Conservation (phyloP, 2,797 vertebrate species). For the Antennarius maculatus region DNA sequence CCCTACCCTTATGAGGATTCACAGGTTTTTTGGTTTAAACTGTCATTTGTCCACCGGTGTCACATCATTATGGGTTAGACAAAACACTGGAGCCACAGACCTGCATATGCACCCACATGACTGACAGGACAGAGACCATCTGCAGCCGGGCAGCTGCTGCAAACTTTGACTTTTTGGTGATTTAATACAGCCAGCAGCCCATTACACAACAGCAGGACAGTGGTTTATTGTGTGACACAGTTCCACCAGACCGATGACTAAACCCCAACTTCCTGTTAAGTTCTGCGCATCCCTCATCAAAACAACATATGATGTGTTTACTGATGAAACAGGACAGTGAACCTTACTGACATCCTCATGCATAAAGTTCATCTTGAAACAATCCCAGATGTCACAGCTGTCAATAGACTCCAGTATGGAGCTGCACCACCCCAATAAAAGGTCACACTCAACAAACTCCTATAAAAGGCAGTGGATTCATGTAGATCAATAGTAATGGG, state of each 20-base stretch:
- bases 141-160: conserved; percentile 56
- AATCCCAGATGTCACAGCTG: not conserved
- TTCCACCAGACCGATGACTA: conserved; percentile 54
- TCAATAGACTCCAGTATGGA: no score
- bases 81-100: conserved; percentile 1
- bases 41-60: not conserved
- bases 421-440: no score
- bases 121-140: conserved; percentile 22
- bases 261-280: conserved; percentile 63
- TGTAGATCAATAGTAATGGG: no score
- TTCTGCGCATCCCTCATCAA: conserved; percentile 49
- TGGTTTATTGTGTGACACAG: conserved; percentile 65
- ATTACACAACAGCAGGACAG: conserved; percentile 68
- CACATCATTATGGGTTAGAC: not conserved
- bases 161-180: conserved; percentile 34
- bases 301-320: conserved; percentile 63
- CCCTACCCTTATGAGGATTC: not conserved
- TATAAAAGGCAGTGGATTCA: no score
- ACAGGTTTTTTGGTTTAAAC: not conserved
- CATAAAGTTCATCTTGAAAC: not conserved
- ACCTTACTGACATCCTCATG: not conserved
- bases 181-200: conserved; percentile 54
- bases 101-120: not conserved
- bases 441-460: no score
- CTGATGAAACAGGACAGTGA: conserved; percentile 16